phyloP scores from a whole-genome alignment of 2,113 vertebrate genomes.

The Paramormyrops kingsleyae region DNA sequence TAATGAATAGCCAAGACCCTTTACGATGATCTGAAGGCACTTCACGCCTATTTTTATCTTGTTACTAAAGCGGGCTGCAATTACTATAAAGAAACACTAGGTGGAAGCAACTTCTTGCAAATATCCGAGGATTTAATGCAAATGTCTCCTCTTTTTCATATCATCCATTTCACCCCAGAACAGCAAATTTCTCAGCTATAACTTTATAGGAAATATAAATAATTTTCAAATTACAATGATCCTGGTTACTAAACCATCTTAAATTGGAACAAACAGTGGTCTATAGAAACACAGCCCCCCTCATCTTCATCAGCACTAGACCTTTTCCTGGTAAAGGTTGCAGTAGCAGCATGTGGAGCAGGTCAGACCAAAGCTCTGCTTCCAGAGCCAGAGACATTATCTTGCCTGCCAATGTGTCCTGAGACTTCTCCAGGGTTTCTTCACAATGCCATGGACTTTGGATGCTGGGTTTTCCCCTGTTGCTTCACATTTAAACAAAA shows the following conservation, averaged over 20 bases:
- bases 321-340: background rate
- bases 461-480: background rate
- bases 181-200: background rate
- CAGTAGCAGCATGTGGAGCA: background rate
- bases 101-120: background rate
- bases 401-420: background rate
- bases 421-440: background rate
- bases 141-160: background rate
- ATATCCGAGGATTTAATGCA: background rate
- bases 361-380: background rate
- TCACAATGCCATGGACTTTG: background rate
- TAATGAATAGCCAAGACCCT: background rate
- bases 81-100: background rate
- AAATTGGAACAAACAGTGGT: background rate
- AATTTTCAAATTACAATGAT: background rate
- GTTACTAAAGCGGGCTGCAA: background rate
- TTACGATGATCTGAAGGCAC: background rate
- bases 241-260: background rate
- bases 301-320: background rate
- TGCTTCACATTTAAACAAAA: background rate
- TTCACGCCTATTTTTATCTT: background rate
- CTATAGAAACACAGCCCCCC: background rate
- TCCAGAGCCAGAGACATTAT: background rate
- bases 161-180: background rate
- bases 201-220: background rate